These are phyloP conservation scores for Antedon mediterranea DNA, from an alignment of 53 echinoderm and acorn worm species.

Conservation along the genomic window DNA sequence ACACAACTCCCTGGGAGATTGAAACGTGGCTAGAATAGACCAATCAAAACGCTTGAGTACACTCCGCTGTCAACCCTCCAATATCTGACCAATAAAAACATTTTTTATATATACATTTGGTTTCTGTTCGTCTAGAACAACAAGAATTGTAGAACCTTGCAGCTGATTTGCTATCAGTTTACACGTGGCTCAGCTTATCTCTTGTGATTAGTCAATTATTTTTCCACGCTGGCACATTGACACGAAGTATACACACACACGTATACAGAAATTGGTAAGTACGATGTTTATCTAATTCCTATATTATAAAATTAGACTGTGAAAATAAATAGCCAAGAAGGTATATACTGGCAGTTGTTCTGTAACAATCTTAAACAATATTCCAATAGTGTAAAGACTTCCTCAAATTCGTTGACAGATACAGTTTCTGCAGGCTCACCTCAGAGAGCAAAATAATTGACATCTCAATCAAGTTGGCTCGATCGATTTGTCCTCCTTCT, in stretches of 20 bases:
- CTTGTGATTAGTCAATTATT: not conserved
- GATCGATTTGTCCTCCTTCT: too few relatives aligned
- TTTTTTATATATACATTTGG: not conserved
- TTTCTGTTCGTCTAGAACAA: not conserved
- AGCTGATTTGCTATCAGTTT: not conserved
- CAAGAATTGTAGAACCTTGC: not conserved
- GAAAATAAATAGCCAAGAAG: too few relatives aligned
- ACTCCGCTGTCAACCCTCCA: not conserved
- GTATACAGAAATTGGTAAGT: not conserved
- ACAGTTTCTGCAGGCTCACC: too few relatives aligned
- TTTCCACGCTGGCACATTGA: not conserved
- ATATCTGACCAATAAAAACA: not conserved
- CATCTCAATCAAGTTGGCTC: not conserved
- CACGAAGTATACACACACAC: not conserved
- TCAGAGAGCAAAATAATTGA: too few relatives aligned
- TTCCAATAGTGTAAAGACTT: too few relatives aligned
- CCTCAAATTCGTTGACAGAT: too few relatives aligned
- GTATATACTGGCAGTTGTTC: too few relatives aligned
- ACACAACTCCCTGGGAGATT: not conserved
- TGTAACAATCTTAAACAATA: too few relatives aligned
- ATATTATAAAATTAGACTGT: not conserved
- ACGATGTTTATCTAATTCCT: too few relatives aligned
- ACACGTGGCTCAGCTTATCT: not conserved
- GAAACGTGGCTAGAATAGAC: not conserved
- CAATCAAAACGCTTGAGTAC: not conserved